Evolutionary conservation across 2,113 vertebrate genomes (phyloP).

Genomic region (Alectura lathami): DNA sequence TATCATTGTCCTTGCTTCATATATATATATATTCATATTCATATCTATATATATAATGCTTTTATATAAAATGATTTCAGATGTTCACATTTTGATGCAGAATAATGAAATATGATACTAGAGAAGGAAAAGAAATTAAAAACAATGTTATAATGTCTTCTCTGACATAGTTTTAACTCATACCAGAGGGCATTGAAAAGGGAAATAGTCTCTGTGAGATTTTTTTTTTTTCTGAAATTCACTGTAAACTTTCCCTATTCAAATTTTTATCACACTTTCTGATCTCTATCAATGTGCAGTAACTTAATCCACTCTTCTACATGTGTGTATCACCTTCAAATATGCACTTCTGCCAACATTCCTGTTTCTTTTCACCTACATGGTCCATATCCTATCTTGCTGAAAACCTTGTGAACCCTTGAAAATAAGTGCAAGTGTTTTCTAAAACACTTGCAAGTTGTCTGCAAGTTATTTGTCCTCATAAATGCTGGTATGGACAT

Average conservation of each 20-base stretch:
- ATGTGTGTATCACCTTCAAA: neutral
- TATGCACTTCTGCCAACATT: neutral
- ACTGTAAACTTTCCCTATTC: neutral
- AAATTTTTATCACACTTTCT: neutral
- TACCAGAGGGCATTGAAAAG: neutral
- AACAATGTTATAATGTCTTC: neutral
- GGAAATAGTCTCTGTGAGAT: neutral
- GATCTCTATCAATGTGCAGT: neutral
- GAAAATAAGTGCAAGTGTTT: neutral
- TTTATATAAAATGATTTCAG: neutral
- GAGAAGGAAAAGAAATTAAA: neutral
- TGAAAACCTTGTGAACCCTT: neutral
- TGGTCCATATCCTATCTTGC: neutral
- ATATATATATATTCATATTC: no score
- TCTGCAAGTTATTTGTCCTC: neutral
- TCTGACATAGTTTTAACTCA: neutral
- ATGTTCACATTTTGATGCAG: neutral
- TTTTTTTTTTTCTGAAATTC: neutral
- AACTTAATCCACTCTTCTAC: neutral
- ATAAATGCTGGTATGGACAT: neutral
- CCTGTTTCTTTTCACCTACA: neutral
- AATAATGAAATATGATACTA: neutral
- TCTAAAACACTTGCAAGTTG: neutral
- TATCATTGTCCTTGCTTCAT: neutral
- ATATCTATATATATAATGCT: no score